Evolutionary conservation across 1,140 invertebrate species (phyloP).

Genomic region (Heliconius himera): DNA sequence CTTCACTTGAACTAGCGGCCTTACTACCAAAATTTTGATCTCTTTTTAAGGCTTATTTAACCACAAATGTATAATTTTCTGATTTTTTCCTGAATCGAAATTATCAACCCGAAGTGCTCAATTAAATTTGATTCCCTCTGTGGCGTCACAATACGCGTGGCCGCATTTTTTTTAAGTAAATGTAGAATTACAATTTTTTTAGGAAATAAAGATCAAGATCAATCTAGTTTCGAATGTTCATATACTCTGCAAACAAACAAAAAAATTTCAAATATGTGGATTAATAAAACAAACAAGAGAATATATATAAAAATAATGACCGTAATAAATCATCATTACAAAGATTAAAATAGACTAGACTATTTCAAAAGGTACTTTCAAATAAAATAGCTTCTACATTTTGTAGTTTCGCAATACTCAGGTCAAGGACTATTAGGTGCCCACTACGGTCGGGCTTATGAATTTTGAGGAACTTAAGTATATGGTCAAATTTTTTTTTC

Average conservation of each 20-base stretch:
- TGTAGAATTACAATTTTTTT: too few relatives aligned
- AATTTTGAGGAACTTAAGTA: neutral
- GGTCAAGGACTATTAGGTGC: conserved; percentile 12
- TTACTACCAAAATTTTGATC: too few relatives aligned
- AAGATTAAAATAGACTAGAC: neutral
- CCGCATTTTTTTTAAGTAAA: too few relatives aligned
- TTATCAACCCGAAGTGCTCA: too few relatives aligned
- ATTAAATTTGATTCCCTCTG: too few relatives aligned
- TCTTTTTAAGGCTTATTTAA: too few relatives aligned
- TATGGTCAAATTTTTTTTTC: neutral
- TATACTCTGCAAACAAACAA: neutral
- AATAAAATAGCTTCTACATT: conserved; percentile 14
- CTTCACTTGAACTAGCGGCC: too few relatives aligned
- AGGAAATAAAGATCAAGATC: too few relatives aligned
- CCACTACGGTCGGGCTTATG: neutral
- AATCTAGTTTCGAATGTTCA: too few relatives aligned
- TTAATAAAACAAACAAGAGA: neutral
- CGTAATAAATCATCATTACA: neutral
- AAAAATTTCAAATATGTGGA: neutral
- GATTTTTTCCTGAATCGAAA: too few relatives aligned
- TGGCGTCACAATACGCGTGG: too few relatives aligned
- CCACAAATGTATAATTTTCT: too few relatives aligned
- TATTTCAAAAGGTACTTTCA: conserved; percentile 11
- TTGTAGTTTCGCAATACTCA: neutral
- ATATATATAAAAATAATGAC: neutral